Conservation (phyloP, 2,888 invertebrate genomes). For the Nineta flava region DNA sequence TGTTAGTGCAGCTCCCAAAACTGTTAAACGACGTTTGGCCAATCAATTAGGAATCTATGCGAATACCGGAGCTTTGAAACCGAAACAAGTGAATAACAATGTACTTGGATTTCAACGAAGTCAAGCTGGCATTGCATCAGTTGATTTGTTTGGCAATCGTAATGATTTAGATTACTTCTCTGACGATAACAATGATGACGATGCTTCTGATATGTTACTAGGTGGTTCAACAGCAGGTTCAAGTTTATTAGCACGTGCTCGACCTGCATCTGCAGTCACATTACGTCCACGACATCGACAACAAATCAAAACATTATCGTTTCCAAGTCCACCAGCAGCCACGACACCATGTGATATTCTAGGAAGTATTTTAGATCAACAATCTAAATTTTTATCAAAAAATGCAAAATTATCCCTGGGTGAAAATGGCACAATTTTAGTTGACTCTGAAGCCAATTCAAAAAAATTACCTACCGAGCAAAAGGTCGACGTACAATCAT, state of each 20-base stretch:
- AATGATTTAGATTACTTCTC: slow-evolving; percentile 57
- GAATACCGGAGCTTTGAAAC: slow-evolving; percentile 1
- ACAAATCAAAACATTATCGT: slow-evolving; percentile 32
- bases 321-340: slow-evolving; percentile 28
- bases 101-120: slow-evolving; percentile 19
- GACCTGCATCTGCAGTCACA: slow-evolving; percentile 27
- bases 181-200: slow-evolving; percentile 32
- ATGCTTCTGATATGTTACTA: slow-evolving; percentile 12
- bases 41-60: slow-evolving; percentile 31
- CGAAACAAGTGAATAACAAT: slow-evolving; percentile 24
- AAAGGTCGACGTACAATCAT: slow-evolving; percentile 8
- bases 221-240: slow-evolving; percentile 19
- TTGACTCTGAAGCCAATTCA: slow-evolving; percentile 18
- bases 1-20: slow-evolving; percentile 16
- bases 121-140: slow-evolving; percentile 33
- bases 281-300: slow-evolving; percentile 16
- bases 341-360: slow-evolving; percentile 43
- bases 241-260: slow-evolving; percentile 29
- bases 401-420: slow-evolving; percentile 39
- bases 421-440: slow-evolving; percentile 43
- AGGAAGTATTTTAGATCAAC: slow-evolving; percentile 51
- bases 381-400: slow-evolving; percentile 52
- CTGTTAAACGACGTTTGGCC: slow-evolving; percentile 33
- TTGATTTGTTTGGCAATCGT: slow-evolving; percentile 49
- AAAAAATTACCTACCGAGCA: slow-evolving; percentile 2